These are phyloP conservation scores for Drosophila mayaguana DNA, from an alignment of 2,888 invertebrate genomes.

Conservation along the genomic window DNA sequence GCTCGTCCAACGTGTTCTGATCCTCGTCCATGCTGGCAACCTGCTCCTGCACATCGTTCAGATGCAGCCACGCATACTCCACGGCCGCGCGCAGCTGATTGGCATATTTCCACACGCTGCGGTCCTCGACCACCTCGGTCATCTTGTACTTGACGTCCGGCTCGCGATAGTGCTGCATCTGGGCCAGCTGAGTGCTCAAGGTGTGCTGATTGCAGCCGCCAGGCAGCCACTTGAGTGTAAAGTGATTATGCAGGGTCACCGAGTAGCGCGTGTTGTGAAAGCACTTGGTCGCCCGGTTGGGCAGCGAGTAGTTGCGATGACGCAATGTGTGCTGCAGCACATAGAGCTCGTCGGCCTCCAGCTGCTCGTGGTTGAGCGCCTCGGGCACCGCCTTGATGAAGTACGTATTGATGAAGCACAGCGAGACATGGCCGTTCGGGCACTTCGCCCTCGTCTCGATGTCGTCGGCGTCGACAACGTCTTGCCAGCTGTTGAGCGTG, in stretches of 20 bases:
- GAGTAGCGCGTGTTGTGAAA: constrained; percentile 95
- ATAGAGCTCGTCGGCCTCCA: constrained; percentile 87
- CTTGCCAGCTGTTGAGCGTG: constrained; percentile 83
- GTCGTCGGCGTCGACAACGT: constrained; percentile 83
- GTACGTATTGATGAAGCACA: constrained; percentile 94
- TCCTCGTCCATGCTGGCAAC: constrained; percentile 23
- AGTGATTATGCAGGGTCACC: constrained; percentile 94
- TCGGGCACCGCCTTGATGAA: constrained; percentile 89
- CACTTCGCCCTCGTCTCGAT: constrained; percentile 6
- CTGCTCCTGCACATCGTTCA: constrained; percentile 48
- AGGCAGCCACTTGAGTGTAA: constrained; percentile 92
- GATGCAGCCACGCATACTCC: constrained; percentile 54
- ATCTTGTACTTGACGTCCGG: constrained; percentile 43
- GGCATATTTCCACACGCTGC: constrained; percentile 60
- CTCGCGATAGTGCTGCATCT: constrained; percentile 72
- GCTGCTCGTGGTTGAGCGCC: constrained; percentile 53
- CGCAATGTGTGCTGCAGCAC: constrained; percentile 95
- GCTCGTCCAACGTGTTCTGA: constrained; percentile 25
- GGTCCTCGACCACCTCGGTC: constrained; percentile 54
- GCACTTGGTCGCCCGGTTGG: constrained; percentile 94
- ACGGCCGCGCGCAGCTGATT: constrained; percentile 49
- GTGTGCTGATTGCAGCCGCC: constrained; percentile 42
- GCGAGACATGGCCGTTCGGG: constrained; percentile 85
- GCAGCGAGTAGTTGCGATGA: constrained; percentile 93
- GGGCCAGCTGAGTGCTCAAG: constrained; percentile 54